Evolutionary conservation across 2,888 invertebrate genomes (phyloP).

Genomic region (Caenorhabditis sinica): DNA sequence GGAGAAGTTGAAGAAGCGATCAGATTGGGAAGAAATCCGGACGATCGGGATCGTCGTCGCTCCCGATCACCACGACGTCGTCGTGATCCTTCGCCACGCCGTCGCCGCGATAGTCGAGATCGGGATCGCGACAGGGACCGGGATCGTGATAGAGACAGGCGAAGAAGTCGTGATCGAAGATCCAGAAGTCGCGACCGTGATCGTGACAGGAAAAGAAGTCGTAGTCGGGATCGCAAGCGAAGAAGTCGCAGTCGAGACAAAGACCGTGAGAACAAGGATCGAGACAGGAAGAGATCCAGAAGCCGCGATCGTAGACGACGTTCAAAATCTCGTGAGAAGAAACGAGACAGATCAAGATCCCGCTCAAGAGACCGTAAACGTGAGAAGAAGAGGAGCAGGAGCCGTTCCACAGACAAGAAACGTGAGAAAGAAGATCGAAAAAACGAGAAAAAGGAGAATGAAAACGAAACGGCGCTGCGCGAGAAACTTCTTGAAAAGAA

Average conservation of each 20-base stretch:
- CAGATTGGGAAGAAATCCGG: slow-evolving; percentile 87
- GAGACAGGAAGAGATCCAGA: slow-evolving; percentile 53
- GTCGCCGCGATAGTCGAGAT: slow-evolving; percentile 46
- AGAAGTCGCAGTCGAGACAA: slow-evolving; percentile 53
- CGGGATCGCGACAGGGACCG: slow-evolving; percentile 55
- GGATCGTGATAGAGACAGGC: slow-evolving; percentile 54
- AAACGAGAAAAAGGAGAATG: slow-evolving; percentile 61
- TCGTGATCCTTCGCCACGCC: slow-evolving; percentile 70
- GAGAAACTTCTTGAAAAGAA: slow-evolving; percentile 75
- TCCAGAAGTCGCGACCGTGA: slow-evolving; percentile 46
- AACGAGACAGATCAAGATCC: slow-evolving; percentile 69
- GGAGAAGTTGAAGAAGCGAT: slow-evolving; percentile 97
- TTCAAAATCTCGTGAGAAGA: slow-evolving; percentile 67
- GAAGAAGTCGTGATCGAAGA: slow-evolving; percentile 55
- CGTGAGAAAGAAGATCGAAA: slow-evolving; percentile 56
- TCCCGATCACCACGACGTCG: slow-evolving; percentile 72
- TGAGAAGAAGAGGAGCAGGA: slow-evolving; percentile 60
- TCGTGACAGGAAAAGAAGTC: slow-evolving; percentile 54
- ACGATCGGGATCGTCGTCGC: slow-evolving; percentile 59
- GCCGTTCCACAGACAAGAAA: slow-evolving; percentile 53
- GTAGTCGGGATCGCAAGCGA: slow-evolving; percentile 45
- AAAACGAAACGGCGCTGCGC: slow-evolving; percentile 69
- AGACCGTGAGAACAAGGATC: slow-evolving; percentile 50
- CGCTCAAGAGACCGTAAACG: slow-evolving; percentile 50
- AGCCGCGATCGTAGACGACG: slow-evolving; percentile 62